Evolutionary conservation across 2,113 vertebrate genomes (phyloP), one percentile per base, ranked within the genome.

Genomic region (Ivindomyrus marchei): DNA sequence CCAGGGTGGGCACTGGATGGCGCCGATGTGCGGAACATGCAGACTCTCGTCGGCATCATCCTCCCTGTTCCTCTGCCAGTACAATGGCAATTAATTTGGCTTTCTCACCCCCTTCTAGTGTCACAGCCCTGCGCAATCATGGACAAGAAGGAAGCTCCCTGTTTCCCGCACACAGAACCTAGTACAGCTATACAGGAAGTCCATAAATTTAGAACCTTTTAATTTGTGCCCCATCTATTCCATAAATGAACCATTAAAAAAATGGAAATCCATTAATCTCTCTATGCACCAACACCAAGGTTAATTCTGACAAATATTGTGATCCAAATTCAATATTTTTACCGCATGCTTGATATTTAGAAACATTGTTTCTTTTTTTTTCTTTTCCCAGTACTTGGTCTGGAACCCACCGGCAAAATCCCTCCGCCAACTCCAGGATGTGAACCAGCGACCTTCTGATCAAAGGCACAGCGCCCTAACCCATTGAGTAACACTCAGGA

Each of bases 1-100:
- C 91, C 90, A 89, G 90, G 88, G 84, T 91, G 87, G 50, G 90
- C 77, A 62, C 53, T 90, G 90, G 62, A 70, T 70, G 62, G 80
- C 91, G 89, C 62, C 13, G 47, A 85, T 27, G 58, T 90, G 85
- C 84, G 46, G 62, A 84, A 62, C 66, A 45, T 89, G 89, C 39
- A 74, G 58, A 88, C 62, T 85, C 45, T 45, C 36, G 10, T 24
- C 17, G 17, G 56, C 58, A 88, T 80, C 77, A 36, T 89, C 85
- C 27, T 31, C 88, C 47, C 8, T 49, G 62, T 66, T 66, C 46
- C 85, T 47, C 84, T 52, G 27, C 58, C 66, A n/a, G 56, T 31
- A n/a, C 70, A 84, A 89, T 21, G 31, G 36, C 74, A 42, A 84
- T 89, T 89, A 80, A 89, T 89, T 83, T 83, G 31, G 49, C 13